Base-by-base conservation (phyloP, 2,113 vertebrate species). In the Etia nguti region DNA sequence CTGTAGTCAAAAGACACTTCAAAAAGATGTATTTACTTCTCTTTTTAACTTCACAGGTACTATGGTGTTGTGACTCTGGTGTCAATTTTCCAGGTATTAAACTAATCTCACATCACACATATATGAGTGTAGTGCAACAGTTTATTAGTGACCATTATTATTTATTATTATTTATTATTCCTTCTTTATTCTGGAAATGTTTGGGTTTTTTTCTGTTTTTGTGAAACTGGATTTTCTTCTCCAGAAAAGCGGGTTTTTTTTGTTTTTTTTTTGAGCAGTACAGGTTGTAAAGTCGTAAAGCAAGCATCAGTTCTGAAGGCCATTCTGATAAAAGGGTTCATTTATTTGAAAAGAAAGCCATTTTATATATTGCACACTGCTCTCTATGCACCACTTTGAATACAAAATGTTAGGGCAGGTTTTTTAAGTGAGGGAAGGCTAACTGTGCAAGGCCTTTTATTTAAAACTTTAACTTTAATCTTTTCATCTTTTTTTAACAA, bases 21-120 rank as follows among this genome's bases (percentile, higher is more conserved):
- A 31, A 84, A 22, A 16, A 10, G 3, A 16, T 20, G 15, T 16
- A 24, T 22, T 88, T 3, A 85, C 55, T 48, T 56, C 10, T 18
- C 52, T 18, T 50, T 46, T 92, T 85, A 36, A n/a, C 13, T 62
- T 82, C 6, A 81, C 94, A 99, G 99, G 93, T 99, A 99, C 92
- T 99, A 99, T 1, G 98, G 96, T 3, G 97, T 97, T 1, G 97
- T 99, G 90, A 99, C 98, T 0, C 95, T 99, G 8, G 98, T 99
- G 36, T 99, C 98, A 81, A 99, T 99, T 90, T 98, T 98, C 79
- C 98, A 99, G 98, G 99, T 99, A 95, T 6, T 3, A 57, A 89
- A 95, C 11, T 18, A 43, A 86, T 55, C n/a, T 52, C 43, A 68
- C 16, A 46, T 50, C 55, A 6, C 18, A 75, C 16, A 31, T 20